Evolutionary conservation across 2,797 vertebrate genomes (phyloP).

Genomic region (Pogonophryne albipinna): DNA sequence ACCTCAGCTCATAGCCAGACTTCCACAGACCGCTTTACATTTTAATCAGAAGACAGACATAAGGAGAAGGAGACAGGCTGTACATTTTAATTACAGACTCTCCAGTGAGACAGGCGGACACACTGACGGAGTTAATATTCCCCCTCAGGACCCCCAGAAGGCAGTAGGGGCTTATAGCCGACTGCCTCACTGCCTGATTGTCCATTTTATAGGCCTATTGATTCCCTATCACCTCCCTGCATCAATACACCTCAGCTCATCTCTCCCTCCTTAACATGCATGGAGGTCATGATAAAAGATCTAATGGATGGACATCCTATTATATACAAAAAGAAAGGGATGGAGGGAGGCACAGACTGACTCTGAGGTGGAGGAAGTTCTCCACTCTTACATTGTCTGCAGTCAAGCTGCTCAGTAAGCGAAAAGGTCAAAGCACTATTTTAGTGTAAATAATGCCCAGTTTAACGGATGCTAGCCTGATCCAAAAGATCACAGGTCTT

Average conservation of each 20-base stretch:
- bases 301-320: constrained; percentile 65
- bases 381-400: constrained; percentile 31
- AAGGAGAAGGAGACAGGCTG: constrained; percentile 46
- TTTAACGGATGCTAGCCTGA: constrained; percentile 8
- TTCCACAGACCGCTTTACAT: constrained; percentile 25
- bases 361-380: background rate
- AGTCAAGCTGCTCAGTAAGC: constrained; percentile 23
- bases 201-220: constrained; percentile 80
- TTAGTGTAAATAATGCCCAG: constrained; percentile 22
- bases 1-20: background rate
- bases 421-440: constrained; percentile 5
- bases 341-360: background rate
- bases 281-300: constrained; percentile 72
- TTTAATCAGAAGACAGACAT: constrained; percentile 48
- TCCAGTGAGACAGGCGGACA: constrained; percentile 35
- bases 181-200: constrained; percentile 60
- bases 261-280: constrained; percentile 68
- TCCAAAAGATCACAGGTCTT: constrained; percentile 1
- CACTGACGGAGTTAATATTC: constrained; percentile 50
- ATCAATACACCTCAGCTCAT: constrained; percentile 66
- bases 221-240: constrained; percentile 69
- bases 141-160: constrained; percentile 46
- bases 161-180: constrained; percentile 11
- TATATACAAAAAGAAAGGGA: constrained; percentile 41
- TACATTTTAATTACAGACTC: constrained; percentile 66